A percentile compares a stretch with the other conserved stretches of the same genome.
Conservation (phyloP, 2,888 invertebrate species). For the Agrotis segetum region DNA sequence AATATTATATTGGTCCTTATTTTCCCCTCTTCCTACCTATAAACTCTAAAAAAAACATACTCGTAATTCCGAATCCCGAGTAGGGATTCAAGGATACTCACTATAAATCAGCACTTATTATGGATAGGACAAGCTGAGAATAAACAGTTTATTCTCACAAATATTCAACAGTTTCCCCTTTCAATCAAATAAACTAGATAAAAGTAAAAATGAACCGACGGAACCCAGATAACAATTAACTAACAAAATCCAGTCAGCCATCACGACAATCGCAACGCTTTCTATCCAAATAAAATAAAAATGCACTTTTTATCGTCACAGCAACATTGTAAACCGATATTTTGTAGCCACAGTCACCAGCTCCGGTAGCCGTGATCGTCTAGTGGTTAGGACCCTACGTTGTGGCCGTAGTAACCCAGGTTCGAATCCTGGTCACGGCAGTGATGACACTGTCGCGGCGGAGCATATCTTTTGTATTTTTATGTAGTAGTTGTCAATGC, state of each 20-base stretch:
- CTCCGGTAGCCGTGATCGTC: slow-evolving; percentile 89
- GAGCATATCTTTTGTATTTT: slow-evolving; percentile 20
- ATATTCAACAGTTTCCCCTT: neutral
- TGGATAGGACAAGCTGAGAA: neutral
- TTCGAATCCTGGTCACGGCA: slow-evolving; percentile 90
- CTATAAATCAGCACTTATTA: neutral
- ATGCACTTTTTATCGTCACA: slow-evolving; percentile 29
- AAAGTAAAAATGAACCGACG: neutral
- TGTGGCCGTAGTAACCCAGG: slow-evolving; percentile 94
- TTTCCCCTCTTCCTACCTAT: no score
- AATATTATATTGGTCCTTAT: no score
- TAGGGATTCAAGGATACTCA: no score
- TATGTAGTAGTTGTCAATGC: neutral
- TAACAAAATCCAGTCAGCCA: slow-evolving; percentile 30
- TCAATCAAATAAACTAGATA: neutral
- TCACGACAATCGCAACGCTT: slow-evolving; percentile 22
- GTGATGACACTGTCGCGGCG: slow-evolving; percentile 33
- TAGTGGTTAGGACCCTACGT: slow-evolving; percentile 92
- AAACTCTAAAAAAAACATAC: no score
- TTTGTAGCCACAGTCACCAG: neutral
- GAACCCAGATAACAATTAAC: slow-evolving; percentile 19
- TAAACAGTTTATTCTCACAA: neutral
- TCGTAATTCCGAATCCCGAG: no score
- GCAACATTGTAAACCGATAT: slow-evolving; percentile 6
- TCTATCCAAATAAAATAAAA: slow-evolving; percentile 44